A percentile compares a stretch with the other conserved stretches of the same genome.
Evolutionary conservation across 1,140 invertebrate genomes (phyloP).

Genomic region (Conopomorpha cramerella): DNA sequence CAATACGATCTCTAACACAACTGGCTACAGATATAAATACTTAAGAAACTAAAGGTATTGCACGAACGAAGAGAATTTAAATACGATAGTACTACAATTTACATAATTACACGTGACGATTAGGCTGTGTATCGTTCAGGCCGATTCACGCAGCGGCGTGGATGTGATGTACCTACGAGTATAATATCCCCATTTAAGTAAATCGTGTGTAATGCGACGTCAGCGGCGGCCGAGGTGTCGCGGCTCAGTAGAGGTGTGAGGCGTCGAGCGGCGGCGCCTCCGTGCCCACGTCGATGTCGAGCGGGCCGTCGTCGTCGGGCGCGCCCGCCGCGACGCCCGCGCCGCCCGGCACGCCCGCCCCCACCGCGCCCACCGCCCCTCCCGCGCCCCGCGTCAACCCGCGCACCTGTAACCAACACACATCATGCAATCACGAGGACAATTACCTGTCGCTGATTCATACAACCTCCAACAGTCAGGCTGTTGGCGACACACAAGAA

Average conservation of each 20-base stretch:
- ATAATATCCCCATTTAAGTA: background rate
- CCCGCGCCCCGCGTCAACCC: slow-evolving; percentile 9
- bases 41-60: slow-evolving; percentile 49
- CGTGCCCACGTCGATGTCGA: slow-evolving; percentile 48
- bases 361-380: too few relatives aligned
- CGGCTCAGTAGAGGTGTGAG: slow-evolving; percentile 20
- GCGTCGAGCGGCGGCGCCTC: slow-evolving; percentile 29
- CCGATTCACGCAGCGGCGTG: too few relatives aligned
- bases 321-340: too few relatives aligned
- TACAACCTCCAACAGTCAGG: too few relatives aligned
- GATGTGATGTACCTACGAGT: background rate
- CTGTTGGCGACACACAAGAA: too few relatives aligned
- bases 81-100: slow-evolving; percentile 35
- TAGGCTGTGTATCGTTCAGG: too few relatives aligned
- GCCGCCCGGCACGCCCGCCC: background rate
- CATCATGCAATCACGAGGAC: too few relatives aligned
- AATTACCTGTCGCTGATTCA: too few relatives aligned
- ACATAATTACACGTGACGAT: slow-evolving; percentile 46
- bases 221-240: background rate
- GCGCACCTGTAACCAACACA: too few relatives aligned
- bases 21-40: slow-evolving; percentile 47
- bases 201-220: background rate
- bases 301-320: slow-evolving; percentile 22
- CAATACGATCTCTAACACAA: slow-evolving; percentile 44
- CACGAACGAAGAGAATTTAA: slow-evolving; percentile 36